A percentile compares a stretch with the other conserved stretches of the same genome.
Evolutionary conservation across 2,797 vertebrate species (phyloP).

Genomic region (Orestias chungarensis): DNA sequence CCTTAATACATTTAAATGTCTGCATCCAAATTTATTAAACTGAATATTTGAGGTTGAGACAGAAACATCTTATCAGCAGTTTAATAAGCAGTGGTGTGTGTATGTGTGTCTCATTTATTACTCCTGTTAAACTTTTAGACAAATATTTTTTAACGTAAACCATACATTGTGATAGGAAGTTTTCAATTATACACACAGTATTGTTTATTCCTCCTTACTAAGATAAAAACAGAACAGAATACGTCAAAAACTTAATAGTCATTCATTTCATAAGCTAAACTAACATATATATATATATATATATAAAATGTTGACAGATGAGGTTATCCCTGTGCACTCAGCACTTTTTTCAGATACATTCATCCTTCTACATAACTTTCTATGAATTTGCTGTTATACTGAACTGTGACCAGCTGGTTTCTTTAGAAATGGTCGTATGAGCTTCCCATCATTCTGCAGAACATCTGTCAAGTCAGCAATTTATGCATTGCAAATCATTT

Average conservation of each 20-base stretch:
- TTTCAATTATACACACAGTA: neutral
- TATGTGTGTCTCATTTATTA: neutral
- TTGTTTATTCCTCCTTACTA: neutral
- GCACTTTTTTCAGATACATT: neutral
- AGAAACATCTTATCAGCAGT: neutral
- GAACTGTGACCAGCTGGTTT: neutral
- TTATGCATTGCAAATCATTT: neutral
- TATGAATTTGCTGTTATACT: neutral
- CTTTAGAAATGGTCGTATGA: neutral
- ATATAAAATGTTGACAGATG: neutral
- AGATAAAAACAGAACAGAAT: neutral
- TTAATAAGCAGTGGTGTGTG: neutral
- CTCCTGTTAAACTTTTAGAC: neutral
- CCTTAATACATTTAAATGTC: neutral
- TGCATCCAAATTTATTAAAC: neutral
- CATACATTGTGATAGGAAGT: neutral
- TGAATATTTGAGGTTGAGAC: conserved; percentile 2
- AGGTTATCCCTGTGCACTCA: no score
- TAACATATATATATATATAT: no score
- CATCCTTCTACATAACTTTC: neutral
- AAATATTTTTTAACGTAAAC: neutral
- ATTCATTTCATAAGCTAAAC: no score
- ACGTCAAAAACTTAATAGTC: no score
- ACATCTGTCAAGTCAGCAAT: neutral
- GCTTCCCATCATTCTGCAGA: neutral